These are phyloP conservation scores for Bubo blakistoni DNA, from an alignment of 2,113 vertebrate species.

Conservation along the genomic window DNA sequence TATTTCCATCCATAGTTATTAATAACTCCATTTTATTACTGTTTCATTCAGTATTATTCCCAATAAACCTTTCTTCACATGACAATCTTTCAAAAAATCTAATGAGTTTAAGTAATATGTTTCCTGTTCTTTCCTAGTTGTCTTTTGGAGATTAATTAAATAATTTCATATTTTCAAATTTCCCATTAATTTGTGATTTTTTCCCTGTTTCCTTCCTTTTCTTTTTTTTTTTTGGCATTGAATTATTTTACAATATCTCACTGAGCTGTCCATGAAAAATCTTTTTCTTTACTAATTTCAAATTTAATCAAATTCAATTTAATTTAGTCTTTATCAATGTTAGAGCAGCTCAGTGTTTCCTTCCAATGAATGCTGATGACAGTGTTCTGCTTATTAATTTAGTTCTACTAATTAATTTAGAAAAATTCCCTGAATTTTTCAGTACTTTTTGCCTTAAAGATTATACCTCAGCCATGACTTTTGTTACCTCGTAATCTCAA, in stretches of 20 bases:
- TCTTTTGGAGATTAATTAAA: neutral
- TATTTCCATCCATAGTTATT: neutral
- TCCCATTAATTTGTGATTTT: neutral
- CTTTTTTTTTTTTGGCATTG: neutral
- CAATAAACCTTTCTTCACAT: neutral
- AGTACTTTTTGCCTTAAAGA: neutral
- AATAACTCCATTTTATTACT: neutral
- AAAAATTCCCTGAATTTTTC: neutral
- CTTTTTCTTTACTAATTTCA: neutral
- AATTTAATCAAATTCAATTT: neutral
- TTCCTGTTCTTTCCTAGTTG: neutral
- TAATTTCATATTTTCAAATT: neutral
- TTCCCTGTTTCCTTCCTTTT: accelerated
- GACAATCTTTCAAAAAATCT: neutral
- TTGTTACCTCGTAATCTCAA: neutral
- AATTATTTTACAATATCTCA: neutral
- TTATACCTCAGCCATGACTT: neutral
- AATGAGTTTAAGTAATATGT: neutral
- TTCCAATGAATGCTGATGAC: neutral
- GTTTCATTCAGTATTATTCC: neutral
- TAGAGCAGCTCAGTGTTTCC: neutral
- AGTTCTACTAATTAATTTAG: neutral
- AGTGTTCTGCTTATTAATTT: no score
- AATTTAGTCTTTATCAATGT: neutral
- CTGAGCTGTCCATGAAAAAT: accelerated